Evolutionary conservation across 2,888 invertebrate genomes (phyloP).

Genomic region (Lasioglossum zephyrum): DNA sequence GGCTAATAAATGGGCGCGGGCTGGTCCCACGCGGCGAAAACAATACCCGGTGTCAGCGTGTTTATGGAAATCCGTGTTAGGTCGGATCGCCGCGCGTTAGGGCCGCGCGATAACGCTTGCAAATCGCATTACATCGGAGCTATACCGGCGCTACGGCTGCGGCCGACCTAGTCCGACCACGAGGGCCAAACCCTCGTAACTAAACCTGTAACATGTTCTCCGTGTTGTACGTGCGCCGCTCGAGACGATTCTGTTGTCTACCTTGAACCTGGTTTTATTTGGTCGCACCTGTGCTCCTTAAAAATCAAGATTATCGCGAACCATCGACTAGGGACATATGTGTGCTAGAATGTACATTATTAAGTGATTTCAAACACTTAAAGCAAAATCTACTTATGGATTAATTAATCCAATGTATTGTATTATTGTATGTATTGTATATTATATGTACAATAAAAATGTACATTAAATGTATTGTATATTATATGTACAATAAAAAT

Average conservation of each 20-base stretch:
- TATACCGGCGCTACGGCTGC: conserved; percentile 57
- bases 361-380: too few species aligned
- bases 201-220: conserved; percentile 48
- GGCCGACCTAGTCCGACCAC: conserved; percentile 35
- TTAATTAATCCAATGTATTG: too few species aligned
- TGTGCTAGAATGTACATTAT: too few species aligned
- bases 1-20: conserved; percentile 61
- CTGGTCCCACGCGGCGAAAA: conserved; percentile 71
- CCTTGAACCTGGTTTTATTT: not conserved
- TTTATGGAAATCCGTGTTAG: conserved; percentile 80
- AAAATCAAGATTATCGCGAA: too few species aligned
- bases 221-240: conserved; percentile 10
- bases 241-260: not conserved
- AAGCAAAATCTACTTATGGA: too few species aligned
- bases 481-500: too few species aligned
- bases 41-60: conserved; percentile 76
- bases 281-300: not conserved
- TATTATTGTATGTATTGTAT: too few species aligned
- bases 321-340: too few species aligned
- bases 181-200: conserved; percentile 38
- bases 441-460: too few species aligned
- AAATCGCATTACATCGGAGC: conserved; percentile 82
- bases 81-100: conserved; percentile 73
- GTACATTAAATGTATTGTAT: too few species aligned
- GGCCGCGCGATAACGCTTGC: conserved; percentile 82